Evolutionary conservation across 2,113 vertebrate genomes (phyloP).

Genomic region (Rhipidura dahli): DNA sequence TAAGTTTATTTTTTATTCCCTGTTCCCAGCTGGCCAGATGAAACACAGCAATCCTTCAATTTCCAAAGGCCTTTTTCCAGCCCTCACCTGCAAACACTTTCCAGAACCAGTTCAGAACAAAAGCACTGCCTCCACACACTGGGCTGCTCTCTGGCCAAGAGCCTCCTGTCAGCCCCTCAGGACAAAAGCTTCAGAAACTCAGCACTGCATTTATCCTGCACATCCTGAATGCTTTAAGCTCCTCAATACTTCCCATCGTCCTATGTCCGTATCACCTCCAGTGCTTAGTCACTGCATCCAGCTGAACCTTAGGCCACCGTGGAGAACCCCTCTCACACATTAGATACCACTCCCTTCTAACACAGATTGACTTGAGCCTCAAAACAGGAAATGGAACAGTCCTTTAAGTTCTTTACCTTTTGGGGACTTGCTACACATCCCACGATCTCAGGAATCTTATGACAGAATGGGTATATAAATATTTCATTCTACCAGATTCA

Average conservation of each 20-base stretch:
- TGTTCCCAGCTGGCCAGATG: not conserved
- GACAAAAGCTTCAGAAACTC: not conserved
- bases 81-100: not conserved
- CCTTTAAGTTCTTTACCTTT: not conserved
- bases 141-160: not conserved
- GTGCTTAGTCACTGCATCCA: not conserved
- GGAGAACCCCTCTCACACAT: accelerated
- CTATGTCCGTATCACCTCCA: accelerated
- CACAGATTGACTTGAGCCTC: not conserved
- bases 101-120: not conserved
- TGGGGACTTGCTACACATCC: not conserved
- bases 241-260: not conserved
- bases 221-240: not conserved
- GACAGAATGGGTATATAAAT: not conserved
- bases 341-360: not conserved
- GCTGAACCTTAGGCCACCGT: accelerated
- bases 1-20: not conserved
- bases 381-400: not conserved
- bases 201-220: not conserved
- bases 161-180: not conserved
- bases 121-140: not conserved
- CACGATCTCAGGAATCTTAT: not conserved
- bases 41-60: not conserved
- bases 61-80: not conserved
- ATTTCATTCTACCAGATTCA: not conserved